These are phyloP conservation scores for Empidonax traillii DNA, from an alignment of 2,113 vertebrate species.

Conservation along the genomic window DNA sequence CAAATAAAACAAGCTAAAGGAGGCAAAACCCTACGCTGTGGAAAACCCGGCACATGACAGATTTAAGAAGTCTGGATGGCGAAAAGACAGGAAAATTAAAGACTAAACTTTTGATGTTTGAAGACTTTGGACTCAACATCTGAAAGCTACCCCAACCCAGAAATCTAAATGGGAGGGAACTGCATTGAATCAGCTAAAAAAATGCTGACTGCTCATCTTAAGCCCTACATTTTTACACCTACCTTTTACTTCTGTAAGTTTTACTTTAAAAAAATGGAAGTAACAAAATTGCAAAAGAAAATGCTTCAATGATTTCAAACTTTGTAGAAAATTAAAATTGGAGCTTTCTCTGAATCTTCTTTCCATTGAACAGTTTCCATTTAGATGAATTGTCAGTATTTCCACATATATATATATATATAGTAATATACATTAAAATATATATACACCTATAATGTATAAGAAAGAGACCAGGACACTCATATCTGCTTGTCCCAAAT, in stretches of 20 bases:
- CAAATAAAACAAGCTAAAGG: not conserved
- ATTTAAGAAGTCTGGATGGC: not conserved
- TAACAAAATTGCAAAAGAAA: not conserved
- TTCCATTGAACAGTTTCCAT: not conserved
- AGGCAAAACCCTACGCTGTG: not conserved
- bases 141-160: not conserved
- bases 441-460: not conserved
- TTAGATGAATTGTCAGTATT: not conserved
- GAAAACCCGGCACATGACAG: rapidly evolving
- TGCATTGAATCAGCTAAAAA: not conserved
- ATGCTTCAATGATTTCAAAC: not conserved
- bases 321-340: not conserved
- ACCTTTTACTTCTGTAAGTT: not conserved
- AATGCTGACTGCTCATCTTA: not conserved
- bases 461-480: not conserved
- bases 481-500: not conserved
- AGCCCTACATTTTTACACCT: not conserved
- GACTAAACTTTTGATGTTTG: not conserved
- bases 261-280: not conserved
- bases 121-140: not conserved
- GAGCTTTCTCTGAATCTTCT: not conserved
- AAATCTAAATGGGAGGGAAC: not conserved
- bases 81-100: not conserved
- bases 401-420: not conserved
- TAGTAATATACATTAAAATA: not conserved